Base-by-base conservation (phyloP, 2,797 vertebrate genomes). In the Gymnothorax javanicus region DNA sequence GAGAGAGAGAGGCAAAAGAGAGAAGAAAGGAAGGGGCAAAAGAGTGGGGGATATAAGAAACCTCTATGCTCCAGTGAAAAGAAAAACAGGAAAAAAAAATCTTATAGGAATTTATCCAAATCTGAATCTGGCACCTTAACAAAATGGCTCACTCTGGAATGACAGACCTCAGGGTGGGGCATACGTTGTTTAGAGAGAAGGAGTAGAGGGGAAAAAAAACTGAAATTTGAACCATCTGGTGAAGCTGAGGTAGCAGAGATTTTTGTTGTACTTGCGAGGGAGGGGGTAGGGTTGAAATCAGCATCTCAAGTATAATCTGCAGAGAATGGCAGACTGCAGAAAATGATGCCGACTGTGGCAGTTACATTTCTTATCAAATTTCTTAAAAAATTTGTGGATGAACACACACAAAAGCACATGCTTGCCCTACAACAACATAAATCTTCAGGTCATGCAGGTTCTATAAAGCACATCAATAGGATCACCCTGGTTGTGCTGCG, bases 211-310 rank as follows among this genome's bases (percentile, higher is more conserved):
- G 43, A 43, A 79, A 79, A 60, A 83, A n/a, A 59, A 62, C 60
- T 90, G 90, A 88, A 87, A 88, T 71, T 86, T 82, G 84, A 86
- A 82, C 84, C 87, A 88, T 88, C 87, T 88, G 87, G 79, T 85
- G 79, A 83, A 85, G 77, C 67, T 82, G 84, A 83, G 87, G 82
- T 83, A 87, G 71, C 73, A 54, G 58, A 81, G 60, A 85, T 82
- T 85, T 69, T 87, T 57, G 82, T 50, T 85, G 83, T 75, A 69
- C 75, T 82, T 79, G 59, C 20, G 52, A 5, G 17, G 33, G 75
- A 75, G 84, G 33, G 56, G 64, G 54, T 23, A 64, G 84, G 69
- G 84, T 87, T 56, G 73, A 82, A 82, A 87, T 84, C 82, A 60
- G 86, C 64, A 87, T 87, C 81, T 58, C 33, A 71, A 82, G 15